These are phyloP conservation scores for Paratilapia polleni DNA, from an alignment of 2,113 vertebrate species.

Conservation along the genomic window DNA sequence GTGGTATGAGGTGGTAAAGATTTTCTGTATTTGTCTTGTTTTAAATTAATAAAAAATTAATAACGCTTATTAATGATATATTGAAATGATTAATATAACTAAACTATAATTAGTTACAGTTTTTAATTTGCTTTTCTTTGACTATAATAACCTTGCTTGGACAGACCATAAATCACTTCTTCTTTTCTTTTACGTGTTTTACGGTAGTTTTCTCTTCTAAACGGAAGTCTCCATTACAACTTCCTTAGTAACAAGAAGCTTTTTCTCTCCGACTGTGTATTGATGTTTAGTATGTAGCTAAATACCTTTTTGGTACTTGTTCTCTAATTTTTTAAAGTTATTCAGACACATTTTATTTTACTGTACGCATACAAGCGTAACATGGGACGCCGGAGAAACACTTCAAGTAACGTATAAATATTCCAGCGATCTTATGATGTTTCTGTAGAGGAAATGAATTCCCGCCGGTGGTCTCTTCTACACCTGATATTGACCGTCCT, in stretches of 20 bases:
- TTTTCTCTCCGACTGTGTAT: not conserved
- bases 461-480: not conserved
- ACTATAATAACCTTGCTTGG: not conserved
- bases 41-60: too few relatives aligned
- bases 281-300: not conserved
- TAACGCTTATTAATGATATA: too few relatives aligned
- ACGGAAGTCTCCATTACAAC: slow-evolving; percentile 53
- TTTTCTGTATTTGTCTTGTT: too few relatives aligned
- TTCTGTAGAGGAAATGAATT: slow-evolving; percentile 46
- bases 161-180: not conserved
- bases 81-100: too few relatives aligned
- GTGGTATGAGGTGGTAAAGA: too few relatives aligned
- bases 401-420: not conserved
- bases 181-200: slow-evolving; percentile 17
- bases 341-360: not conserved
- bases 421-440: not conserved
- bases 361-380: accelerated
- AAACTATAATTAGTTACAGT: not conserved
- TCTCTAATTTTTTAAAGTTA: not conserved
- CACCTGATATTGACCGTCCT: slow-evolving; percentile 12
- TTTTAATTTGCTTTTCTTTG: not conserved
- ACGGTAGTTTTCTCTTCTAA: slow-evolving; percentile 34
- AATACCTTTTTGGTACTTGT: accelerated
- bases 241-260: slow-evolving; percentile 71
- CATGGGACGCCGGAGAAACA: not conserved